These are phyloP conservation scores for Cichlasoma orientale DNA, from an alignment of 2,797 vertebrate species.

Conservation along the genomic window DNA sequence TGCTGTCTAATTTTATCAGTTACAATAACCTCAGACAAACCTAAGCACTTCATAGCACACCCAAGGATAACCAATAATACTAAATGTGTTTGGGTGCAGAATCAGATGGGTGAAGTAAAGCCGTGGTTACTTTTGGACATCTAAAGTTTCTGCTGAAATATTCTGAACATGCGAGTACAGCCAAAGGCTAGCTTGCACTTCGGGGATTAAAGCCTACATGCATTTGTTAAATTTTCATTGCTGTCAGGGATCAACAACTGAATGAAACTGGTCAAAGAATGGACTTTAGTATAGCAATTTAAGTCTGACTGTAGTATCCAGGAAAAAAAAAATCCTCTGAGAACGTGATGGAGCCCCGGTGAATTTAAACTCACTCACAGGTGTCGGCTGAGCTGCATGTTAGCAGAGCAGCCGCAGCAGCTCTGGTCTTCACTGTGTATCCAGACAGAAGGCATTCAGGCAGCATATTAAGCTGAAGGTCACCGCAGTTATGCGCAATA, in stretches of 20 bases:
- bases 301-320: neutral
- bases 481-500: neutral
- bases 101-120: neutral
- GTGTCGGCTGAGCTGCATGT: neutral
- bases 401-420: neutral
- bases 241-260: slow-evolving; percentile 39
- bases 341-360: fast-evolving
- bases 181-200: slow-evolving; percentile 8
- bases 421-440: neutral
- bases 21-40: neutral
- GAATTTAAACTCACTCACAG: neutral
- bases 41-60: too few relatives aligned
- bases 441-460: neutral
- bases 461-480: slow-evolving; percentile 7
- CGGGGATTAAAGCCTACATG: slow-evolving; percentile 28
- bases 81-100: neutral
- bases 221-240: slow-evolving; percentile 22
- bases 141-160: slow-evolving; percentile 1
- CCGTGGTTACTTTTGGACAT: neutral
- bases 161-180: slow-evolving; percentile 25
- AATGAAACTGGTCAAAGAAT: slow-evolving; percentile 9
- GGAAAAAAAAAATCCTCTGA: neutral
- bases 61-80: fast-evolving
- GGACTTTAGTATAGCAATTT: neutral
- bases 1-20: neutral